A percentile compares a stretch with the other conserved stretches of the same genome.
phyloP scores from a whole-genome alignment of 2,888 invertebrate species.

The Melinaea marsaeus region DNA sequence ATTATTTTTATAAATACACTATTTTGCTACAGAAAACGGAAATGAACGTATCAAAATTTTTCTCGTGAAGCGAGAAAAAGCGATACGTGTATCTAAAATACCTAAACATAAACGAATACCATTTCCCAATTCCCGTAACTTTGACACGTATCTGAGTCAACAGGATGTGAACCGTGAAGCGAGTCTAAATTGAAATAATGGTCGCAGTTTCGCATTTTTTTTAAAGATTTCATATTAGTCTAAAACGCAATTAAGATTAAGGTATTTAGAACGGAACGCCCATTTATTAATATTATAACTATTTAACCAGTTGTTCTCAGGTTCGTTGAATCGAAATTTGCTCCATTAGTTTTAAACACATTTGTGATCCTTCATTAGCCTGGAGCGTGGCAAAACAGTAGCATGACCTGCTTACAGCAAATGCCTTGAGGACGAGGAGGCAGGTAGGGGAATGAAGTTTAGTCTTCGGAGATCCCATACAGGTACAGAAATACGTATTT shows the following conservation, averaged over 20 bases:
- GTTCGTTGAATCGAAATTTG: too few species aligned
- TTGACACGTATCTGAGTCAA: slow-evolving; percentile 14
- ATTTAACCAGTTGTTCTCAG: neutral
- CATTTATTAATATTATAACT: too few species aligned
- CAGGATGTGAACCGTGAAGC: slow-evolving; percentile 9
- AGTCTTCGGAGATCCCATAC: too few species aligned
- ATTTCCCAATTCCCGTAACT: slow-evolving; percentile 9
- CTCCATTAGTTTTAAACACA: too few species aligned
- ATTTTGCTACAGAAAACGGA: neutral
- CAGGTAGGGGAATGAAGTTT: too few species aligned
- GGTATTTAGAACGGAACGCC: neutral
- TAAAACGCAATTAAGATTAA: neutral
- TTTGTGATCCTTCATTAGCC: too few species aligned
- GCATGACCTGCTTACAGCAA: too few species aligned
- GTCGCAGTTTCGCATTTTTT: neutral
- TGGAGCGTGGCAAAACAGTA: too few species aligned
- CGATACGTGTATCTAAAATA: neutral
- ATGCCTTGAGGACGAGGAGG: too few species aligned
- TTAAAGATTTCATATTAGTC: neutral
- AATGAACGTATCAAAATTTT: neutral
- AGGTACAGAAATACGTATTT: too few species aligned
- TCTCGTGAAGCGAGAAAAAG: neutral
- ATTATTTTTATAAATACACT: neutral
- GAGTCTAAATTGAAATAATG: slow-evolving; percentile 15
- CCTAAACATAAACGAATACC: slow-evolving; percentile 3